phyloP scores from a whole-genome alignment of 2,113 vertebrate species.

The Sander vitreus region DNA sequence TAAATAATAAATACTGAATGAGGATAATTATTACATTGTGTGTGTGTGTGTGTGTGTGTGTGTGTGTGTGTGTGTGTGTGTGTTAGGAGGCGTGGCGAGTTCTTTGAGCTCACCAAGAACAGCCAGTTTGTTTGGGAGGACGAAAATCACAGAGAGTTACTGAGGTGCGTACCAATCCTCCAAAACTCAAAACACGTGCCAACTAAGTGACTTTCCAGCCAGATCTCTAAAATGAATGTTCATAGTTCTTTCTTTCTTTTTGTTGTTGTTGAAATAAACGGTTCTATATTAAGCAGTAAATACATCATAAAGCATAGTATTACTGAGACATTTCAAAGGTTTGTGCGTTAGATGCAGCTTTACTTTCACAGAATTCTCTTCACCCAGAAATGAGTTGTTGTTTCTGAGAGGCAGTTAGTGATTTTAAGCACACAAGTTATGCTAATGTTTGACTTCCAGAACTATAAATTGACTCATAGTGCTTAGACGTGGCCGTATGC shows the following conservation, averaged over 20 bases:
- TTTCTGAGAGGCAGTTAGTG: not conserved
- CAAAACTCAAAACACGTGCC: not conserved
- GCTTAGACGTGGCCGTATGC: not conserved
- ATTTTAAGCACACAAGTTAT: not conserved
- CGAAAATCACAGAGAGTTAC: constrained; percentile 91
- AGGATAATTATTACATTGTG: constrained; percentile 30
- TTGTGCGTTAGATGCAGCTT: not conserved
- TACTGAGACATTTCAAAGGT: not conserved
- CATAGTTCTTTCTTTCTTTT: not conserved
- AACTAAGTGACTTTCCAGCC: not conserved
- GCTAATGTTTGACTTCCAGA: not conserved
- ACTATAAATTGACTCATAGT: not conserved
- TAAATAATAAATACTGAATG: constrained; percentile 15
- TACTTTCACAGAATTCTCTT: not conserved
- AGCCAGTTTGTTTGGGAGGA: constrained; percentile 93
- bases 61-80: constrained; percentile 41
- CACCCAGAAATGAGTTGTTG: not conserved
- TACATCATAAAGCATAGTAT: not conserved
- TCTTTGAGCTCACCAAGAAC: constrained; percentile 95
- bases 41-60: constrained; percentile 51
- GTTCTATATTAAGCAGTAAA: not conserved
- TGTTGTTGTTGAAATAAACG: not conserved
- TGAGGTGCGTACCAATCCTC: constrained; percentile 84
- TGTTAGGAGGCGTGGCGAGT: constrained; percentile 88
- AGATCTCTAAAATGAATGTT: not conserved